phyloP scores from a whole-genome alignment of 2,797 vertebrate genomes.

The Acomys russatus region DNA sequence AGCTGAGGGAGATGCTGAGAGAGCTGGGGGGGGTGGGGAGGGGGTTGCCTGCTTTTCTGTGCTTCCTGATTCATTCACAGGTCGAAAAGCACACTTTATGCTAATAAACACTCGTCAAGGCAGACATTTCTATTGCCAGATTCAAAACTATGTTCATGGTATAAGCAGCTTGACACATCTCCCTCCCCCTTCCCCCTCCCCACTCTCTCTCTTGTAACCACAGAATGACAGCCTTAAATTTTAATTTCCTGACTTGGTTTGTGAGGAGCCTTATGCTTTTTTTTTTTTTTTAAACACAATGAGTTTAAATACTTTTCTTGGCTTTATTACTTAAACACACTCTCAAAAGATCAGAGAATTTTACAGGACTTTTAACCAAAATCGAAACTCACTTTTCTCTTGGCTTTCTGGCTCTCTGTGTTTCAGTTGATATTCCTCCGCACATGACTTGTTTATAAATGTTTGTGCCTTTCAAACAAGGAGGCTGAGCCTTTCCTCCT shows the following conservation, averaged over 20 bases:
- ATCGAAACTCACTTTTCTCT: constrained; percentile 58
- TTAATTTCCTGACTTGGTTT: constrained; percentile 89
- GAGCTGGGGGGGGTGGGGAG: not conserved
- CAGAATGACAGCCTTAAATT: constrained; percentile 90
- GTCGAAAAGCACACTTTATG: constrained; percentile 54
- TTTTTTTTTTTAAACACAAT: constrained; percentile 52
- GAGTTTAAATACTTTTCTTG: constrained; percentile 82
- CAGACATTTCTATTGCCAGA: constrained; percentile 42
- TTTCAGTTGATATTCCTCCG: constrained; percentile 50
- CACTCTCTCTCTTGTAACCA: constrained; percentile 89
- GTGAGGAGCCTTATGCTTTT: constrained; percentile 79
- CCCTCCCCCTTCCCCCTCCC: constrained; percentile 85
- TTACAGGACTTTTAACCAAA: constrained; percentile 39
- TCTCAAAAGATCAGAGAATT: constrained; percentile 44
- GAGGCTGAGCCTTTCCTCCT: not conserved
- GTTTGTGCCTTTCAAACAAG: not conserved
- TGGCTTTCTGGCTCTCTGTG: not conserved
- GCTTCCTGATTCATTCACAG: constrained; percentile 46
- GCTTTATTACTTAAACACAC: constrained; percentile 71
- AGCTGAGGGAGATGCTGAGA: not conserved
- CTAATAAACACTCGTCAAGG: constrained; percentile 34
- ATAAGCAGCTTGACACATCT: constrained; percentile 82
- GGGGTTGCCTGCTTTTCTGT: not conserved
- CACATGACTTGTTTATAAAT: constrained; percentile 24
- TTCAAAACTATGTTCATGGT: constrained; percentile 45